A percentile compares a stretch with the other conserved stretches of the same genome.
Conservation (phyloP, 2,113 vertebrate species). For the Coptodon bakossiorum region DNA sequence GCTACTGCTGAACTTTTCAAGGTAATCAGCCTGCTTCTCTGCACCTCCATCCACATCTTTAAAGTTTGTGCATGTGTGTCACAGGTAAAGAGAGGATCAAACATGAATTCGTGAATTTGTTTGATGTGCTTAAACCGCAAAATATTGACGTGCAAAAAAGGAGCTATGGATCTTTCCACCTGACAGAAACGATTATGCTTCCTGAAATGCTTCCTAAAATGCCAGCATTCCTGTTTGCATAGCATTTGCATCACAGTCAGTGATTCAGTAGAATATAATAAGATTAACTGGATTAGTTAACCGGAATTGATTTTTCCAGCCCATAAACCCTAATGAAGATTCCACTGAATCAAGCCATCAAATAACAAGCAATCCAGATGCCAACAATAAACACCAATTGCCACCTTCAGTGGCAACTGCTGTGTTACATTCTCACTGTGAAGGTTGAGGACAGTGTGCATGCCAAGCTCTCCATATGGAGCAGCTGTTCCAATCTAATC, state of each 20-base stretch:
- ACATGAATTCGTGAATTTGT: rapidly evolving
- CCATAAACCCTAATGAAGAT: not conserved
- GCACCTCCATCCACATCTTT: not conserved
- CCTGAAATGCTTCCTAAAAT: not conserved
- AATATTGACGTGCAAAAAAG: not conserved
- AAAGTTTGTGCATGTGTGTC: not conserved
- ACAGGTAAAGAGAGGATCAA: not conserved
- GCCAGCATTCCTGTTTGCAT: not conserved
- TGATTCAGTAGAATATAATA: not conserved
- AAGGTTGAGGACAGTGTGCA: not conserved
- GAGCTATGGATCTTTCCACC: not conserved
- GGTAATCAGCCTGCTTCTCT: not conserved
- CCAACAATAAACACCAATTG: not conserved
- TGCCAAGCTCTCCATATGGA: not conserved
- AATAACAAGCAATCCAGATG: not conserved
- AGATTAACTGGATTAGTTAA: not conserved
- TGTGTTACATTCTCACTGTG: not conserved
- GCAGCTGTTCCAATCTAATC: slow-evolving; percentile 39
- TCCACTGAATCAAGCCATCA: not conserved
- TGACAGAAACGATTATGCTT: not conserved
- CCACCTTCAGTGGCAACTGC: not conserved
- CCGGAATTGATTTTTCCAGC: not conserved
- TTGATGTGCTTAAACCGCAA: not conserved
- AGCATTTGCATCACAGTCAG: not conserved
- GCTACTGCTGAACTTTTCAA: not conserved